Evolutionary conservation across 2,888 invertebrate species (phyloP), one percentile per base, ranked within the genome.

Genomic region (Mesorhabditis spiculigera): DNA sequence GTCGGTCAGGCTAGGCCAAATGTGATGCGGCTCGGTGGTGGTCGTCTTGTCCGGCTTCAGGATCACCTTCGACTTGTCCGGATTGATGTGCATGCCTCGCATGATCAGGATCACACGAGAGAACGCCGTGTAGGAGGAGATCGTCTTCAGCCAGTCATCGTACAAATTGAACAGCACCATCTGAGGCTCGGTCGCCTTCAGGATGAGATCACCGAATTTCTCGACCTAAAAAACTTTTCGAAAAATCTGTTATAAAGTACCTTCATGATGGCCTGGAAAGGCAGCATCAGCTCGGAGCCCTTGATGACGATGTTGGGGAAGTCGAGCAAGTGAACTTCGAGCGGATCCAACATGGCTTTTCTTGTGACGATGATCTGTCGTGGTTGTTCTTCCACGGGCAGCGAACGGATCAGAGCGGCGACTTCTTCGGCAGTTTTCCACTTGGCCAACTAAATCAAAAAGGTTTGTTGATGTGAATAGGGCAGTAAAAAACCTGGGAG

Each of bases 351-450:
- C 98, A 98, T 98, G 73, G 98, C 98, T 87, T 99, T 99, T 82
- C 98, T 90, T 0, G 98, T 98, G 70, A 98, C 98, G 86, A 98
- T 99, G 87, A 98, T 98, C 89, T 99, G 98, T 87, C 98, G 96
- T 0, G 98, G 98, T 87, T 99, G 98, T 88, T 99, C 98, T 88
- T 98, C 98, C 4, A 99, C 97, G 0, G 98, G 98, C 77, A 99
- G 88, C 0, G 98, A 99, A 63, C 98, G 91, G 90, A 98, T 98
- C 83, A 98, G 89, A 45, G 98, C 98, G 1, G 98, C 98, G 16
- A 99, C 98, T 92, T 99, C 98, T 89, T 98, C 98, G 67, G 98
- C 98, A 0, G 98, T 99, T 88, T 99, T 98, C 98, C 98, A 98
- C 88, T 98, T 99, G 8, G 98, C 98, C 88, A 98, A 90, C 90